Conservation (phyloP, 2,113 vertebrate species). For the Neolamprologus toae region DNA sequence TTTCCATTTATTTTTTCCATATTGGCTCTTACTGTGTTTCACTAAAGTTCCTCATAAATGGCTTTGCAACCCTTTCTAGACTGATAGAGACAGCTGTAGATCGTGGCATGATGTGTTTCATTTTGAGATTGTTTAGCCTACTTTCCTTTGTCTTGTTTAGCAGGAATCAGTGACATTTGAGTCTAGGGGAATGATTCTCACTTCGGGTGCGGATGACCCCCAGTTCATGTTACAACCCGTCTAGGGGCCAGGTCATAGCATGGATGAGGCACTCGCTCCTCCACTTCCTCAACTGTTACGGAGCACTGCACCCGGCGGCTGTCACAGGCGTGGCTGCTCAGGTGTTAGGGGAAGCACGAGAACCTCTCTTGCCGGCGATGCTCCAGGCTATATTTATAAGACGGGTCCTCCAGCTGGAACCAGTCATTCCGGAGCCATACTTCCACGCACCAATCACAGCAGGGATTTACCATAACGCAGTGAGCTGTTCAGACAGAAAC, state of each 20-base stretch:
- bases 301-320: not conserved
- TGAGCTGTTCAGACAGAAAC: not conserved
- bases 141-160: not conserved
- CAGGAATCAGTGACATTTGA: not conserved
- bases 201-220: rapidly evolving
- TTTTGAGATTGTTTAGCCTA: rapidly evolving
- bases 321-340: not conserved
- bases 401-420: not conserved
- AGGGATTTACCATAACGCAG: rapidly evolving
- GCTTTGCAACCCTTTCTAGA: not conserved
- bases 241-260: not conserved
- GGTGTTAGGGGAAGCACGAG: not conserved
- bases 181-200: rapidly evolving
- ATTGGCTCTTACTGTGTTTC: rapidly evolving
- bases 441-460: not conserved
- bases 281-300: not conserved
- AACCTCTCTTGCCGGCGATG: rapidly evolving
- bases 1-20: not conserved
- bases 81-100: not conserved
- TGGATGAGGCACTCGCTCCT: not conserved
- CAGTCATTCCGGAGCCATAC: not conserved
- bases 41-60: rapidly evolving
- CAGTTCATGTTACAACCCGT: not conserved
- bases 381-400: not conserved
- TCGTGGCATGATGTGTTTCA: not conserved